A percentile compares a stretch with the other conserved stretches of the same genome.
phyloP scores from a whole-genome alignment of 2,888 invertebrate species.

The Hemithea aestivaria region DNA sequence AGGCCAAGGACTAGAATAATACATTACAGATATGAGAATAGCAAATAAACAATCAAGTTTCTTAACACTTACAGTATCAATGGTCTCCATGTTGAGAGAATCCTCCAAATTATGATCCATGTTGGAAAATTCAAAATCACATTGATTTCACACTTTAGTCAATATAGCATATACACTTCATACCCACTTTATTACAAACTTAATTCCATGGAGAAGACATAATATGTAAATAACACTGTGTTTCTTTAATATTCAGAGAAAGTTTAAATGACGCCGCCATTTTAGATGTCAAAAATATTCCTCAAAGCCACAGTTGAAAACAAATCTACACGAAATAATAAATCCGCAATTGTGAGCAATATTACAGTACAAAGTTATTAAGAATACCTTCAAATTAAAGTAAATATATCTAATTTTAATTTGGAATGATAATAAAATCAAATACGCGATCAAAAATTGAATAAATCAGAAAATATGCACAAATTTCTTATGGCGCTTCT shows the following conservation, averaged over 20 bases:
- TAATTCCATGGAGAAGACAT: not conserved
- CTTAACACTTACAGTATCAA: slow-evolving; percentile 59
- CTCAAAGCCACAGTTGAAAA: slow-evolving; percentile 71
- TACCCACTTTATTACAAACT: no score
- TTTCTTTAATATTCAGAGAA: slow-evolving; percentile 7
- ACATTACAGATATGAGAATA: slow-evolving; percentile 1
- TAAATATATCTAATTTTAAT: slow-evolving; percentile 1
- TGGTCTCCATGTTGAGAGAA: slow-evolving; percentile 60
- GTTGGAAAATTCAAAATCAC: slow-evolving; percentile 14
- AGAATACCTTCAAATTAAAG: slow-evolving; percentile 7
- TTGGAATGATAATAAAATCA: slow-evolving; percentile 9
- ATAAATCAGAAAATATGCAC: slow-evolving; percentile 38
- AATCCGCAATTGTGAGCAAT: slow-evolving; percentile 3
- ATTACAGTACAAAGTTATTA: not conserved
- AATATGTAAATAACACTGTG: not conserved
- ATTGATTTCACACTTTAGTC: not conserved
- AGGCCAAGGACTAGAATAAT: no score
- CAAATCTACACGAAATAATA: slow-evolving; percentile 46
- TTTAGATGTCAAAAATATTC: slow-evolving; percentile 69
- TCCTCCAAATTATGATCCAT: slow-evolving; percentile 73
- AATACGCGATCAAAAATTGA: slow-evolving; percentile 4
- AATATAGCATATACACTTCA: no score
- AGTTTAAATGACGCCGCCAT: slow-evolving; percentile 78
- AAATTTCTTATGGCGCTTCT: slow-evolving; percentile 69
- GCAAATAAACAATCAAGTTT: slow-evolving; percentile 13